These are phyloP conservation scores for Limnephilus marmoratus DNA, from an alignment of 2,888 invertebrate species.

Conservation along the genomic window DNA sequence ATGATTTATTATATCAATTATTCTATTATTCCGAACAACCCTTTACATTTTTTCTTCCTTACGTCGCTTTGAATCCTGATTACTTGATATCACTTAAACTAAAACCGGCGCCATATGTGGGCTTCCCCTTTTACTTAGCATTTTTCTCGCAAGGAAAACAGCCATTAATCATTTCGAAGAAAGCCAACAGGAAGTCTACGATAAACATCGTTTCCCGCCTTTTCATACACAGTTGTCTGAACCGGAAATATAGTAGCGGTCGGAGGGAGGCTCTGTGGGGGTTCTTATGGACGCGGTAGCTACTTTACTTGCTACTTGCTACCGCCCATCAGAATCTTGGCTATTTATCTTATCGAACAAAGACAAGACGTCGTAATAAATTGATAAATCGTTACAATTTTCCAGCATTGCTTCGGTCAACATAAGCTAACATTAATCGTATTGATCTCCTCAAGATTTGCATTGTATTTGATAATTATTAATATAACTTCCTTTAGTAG, in stretches of 20 bases:
- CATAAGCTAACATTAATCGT: neutral
- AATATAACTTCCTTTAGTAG: neutral
- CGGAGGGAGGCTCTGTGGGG: slow-evolving; percentile 5
- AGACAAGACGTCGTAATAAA: neutral
- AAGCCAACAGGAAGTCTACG: slow-evolving; percentile 59
- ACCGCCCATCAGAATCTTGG: slow-evolving; percentile 6
- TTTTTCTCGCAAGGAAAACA: slow-evolving; percentile 53
- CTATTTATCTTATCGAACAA: slow-evolving; percentile 17
- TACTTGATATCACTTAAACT: slow-evolving; percentile 37
- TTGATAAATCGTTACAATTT: neutral
- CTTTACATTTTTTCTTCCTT: slow-evolving; percentile 1
- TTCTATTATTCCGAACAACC: neutral
- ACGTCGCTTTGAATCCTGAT: slow-evolving; percentile 28
- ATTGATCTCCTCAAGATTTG: neutral
- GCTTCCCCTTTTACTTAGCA: slow-evolving; percentile 53
- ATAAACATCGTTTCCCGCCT: slow-evolving; percentile 62
- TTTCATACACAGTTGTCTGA: slow-evolving; percentile 47
- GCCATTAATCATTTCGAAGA: slow-evolving; percentile 60
- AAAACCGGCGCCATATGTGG: slow-evolving; percentile 46
- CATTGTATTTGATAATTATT: neutral
- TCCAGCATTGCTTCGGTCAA: neutral
- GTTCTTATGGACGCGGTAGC: slow-evolving; percentile 3
- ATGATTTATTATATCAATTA: neutral
- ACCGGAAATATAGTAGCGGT: slow-evolving; percentile 46
- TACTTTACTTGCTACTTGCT: neutral